Evolutionary conservation across 2,888 invertebrate species (phyloP), one percentile per base, ranked within the genome.

Genomic region (Ethmia dodecea): DNA sequence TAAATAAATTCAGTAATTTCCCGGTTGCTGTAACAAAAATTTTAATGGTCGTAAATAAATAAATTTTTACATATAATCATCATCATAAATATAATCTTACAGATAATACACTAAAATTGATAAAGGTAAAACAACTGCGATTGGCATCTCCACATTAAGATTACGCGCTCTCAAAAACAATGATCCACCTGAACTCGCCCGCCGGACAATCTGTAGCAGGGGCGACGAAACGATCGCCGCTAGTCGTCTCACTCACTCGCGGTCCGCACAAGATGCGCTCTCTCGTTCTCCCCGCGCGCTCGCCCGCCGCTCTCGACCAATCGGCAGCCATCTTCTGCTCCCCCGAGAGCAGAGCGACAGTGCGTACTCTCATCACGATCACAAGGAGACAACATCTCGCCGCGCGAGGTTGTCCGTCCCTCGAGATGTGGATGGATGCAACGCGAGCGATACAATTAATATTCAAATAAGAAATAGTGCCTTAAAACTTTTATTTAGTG

Each of bases 301-400:
- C 64, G 71, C 51, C 60, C 55, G 61, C 53, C 71, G 70, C 65
- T 79, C 76, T 81, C 84, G 74, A 81, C 84, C 84, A 86, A 86
- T 86, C 72, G 72, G 73, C 75, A 55, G 70, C 74, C 80, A 81
- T 84, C 81, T 84, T 74, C 65, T 83, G 83, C 83, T 84, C 84
- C 84, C 84, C 74, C 83, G 84, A 84, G 84, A 84, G 83, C 78
- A 84, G 71, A 81, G 78, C 84, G 84, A 84, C 84, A 86, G 78
- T 81, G 84, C 81, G 83, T 83, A 69, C 78, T 83, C 84, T 84
- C 83, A 79, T 80, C 83, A 80, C 71, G 55, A 74, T 70, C 75
- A 76, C 68, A 77, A 68, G 67, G 81, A 84, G 83, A 84, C 83
- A 72, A 79, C 76, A 84, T 86, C 84, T 84, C 80, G 75, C 47